These are phyloP conservation scores for Actias luna DNA, from an alignment of 2,888 invertebrate species.

Conservation along the genomic window DNA sequence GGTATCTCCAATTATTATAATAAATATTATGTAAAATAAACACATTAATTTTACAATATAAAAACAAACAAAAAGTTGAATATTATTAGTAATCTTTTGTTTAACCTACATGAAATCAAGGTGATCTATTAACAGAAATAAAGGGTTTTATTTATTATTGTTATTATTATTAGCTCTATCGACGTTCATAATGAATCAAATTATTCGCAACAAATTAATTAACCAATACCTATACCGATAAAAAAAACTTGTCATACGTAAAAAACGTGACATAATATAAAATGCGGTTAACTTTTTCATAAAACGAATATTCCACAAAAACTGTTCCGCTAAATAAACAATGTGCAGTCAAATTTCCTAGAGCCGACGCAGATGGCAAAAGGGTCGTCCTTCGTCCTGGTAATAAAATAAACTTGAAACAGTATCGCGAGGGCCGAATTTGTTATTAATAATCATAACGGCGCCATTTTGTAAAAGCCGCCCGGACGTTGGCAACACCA, in stretches of 20 bases:
- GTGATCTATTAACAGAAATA: too few species aligned
- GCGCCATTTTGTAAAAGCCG: slow-evolving; percentile 69
- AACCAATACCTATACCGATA: background rate
- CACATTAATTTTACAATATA: too few species aligned
- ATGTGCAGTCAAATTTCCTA: slow-evolving; percentile 57
- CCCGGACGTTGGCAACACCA: slow-evolving; percentile 36
- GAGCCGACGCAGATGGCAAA: slow-evolving; percentile 68
- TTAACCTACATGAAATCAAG: too few species aligned
- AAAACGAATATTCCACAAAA: slow-evolving; percentile 33
- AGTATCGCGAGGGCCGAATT: slow-evolving; percentile 63
- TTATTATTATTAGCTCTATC: too few species aligned
- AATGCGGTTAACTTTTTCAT: slow-evolving; percentile 16
- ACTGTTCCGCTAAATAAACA: slow-evolving; percentile 75
- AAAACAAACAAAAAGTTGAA: too few species aligned
- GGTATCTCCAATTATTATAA: background rate
- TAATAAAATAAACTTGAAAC: slow-evolving; percentile 68
- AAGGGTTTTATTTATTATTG: too few species aligned
- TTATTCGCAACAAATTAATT: background rate
- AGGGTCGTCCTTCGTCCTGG: slow-evolving; percentile 58
- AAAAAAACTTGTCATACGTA: background rate
- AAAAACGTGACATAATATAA: slow-evolving; percentile 17
- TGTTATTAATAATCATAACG: slow-evolving; percentile 78
- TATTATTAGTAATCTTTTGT: too few species aligned
- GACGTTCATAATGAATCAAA: background rate
- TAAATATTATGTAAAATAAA: background rate